Evolutionary conservation across 2,797 vertebrate genomes (phyloP).

Genomic region (Gallirallus australis): DNA sequence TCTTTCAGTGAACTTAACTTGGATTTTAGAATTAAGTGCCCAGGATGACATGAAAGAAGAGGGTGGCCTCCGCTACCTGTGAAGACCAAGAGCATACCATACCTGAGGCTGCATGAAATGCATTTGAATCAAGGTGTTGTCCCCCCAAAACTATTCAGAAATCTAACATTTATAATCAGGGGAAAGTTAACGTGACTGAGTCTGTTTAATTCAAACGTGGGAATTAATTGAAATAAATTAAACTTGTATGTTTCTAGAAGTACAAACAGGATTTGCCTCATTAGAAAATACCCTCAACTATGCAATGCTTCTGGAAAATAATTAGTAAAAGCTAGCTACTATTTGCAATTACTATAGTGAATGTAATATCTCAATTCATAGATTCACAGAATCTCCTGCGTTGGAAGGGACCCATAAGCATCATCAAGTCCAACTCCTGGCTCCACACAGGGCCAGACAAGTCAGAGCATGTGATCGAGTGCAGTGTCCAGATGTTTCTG

Average conservation of each 20-base stretch:
- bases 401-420: too few species aligned
- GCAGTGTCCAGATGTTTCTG: too few species aligned
- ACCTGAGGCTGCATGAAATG: neutral
- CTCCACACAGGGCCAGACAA: too few species aligned
- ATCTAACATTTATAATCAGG: neutral
- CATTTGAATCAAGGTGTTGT: neutral
- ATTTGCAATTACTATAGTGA: neutral
- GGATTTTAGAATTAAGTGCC: neutral
- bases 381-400: neutral
- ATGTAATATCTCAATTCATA: neutral
- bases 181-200: neutral
- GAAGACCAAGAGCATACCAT: neutral
- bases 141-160: neutral
- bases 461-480: too few species aligned
- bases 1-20: neutral
- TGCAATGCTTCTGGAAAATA: neutral
- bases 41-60: neutral
- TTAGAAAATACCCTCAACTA: neutral
- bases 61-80: neutral
- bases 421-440: too few species aligned
- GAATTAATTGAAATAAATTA: neutral
- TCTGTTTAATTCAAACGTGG: neutral
- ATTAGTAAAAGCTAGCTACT: neutral
- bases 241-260: neutral
- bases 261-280: neutral